A percentile compares a stretch with the other conserved stretches of the same genome.
These are phyloP conservation scores for Steinernema khuongi DNA, from an alignment of 1,140 invertebrate genomes.

Conservation along the genomic window DNA sequence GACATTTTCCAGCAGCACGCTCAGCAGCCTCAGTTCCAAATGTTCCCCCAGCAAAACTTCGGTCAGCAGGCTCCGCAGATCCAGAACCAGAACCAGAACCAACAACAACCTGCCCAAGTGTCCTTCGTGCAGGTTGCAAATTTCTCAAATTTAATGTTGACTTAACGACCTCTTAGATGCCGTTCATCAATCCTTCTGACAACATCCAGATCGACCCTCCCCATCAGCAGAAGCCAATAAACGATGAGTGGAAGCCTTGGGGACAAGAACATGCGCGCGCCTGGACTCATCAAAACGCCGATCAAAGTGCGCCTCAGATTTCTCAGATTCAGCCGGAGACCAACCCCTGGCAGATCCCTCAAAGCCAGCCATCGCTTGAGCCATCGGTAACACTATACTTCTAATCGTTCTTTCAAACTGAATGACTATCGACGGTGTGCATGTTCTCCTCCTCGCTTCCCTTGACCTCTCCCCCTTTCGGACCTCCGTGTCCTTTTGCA, in stretches of 20 bases:
- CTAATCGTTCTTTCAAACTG: not conserved
- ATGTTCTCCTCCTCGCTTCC: too few relatives aligned
- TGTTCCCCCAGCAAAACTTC: not conserved
- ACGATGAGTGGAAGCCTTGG: slow-evolving; percentile 1
- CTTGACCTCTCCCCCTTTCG: not conserved
- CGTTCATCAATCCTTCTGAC: not conserved
- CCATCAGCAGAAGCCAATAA: not conserved
- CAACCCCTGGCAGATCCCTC: not conserved
- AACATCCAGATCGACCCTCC: not conserved
- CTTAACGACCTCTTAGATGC: not conserved
- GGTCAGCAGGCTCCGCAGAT: slow-evolving; percentile 12
- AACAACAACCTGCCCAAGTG: not conserved
- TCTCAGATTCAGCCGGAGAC: not conserved
- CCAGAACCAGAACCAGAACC: not conserved
- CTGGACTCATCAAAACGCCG: not conserved
- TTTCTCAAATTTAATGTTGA: not conserved
- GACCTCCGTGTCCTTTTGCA: not conserved
- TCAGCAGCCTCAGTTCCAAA: not conserved
- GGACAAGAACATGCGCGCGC: not conserved
- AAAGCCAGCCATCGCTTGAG: not conserved
- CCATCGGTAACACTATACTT: not conserved
- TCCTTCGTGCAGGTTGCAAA: not conserved
- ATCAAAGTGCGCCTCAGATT: not conserved
- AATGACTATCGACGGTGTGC: not conserved
- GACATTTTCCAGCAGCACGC: slow-evolving; percentile 22